Percentiles rank a stretch among this genome's conserved stretches.
phyloP scores from a whole-genome alignment of 2,888 invertebrate species.

The Watsonalla binaria region DNA sequence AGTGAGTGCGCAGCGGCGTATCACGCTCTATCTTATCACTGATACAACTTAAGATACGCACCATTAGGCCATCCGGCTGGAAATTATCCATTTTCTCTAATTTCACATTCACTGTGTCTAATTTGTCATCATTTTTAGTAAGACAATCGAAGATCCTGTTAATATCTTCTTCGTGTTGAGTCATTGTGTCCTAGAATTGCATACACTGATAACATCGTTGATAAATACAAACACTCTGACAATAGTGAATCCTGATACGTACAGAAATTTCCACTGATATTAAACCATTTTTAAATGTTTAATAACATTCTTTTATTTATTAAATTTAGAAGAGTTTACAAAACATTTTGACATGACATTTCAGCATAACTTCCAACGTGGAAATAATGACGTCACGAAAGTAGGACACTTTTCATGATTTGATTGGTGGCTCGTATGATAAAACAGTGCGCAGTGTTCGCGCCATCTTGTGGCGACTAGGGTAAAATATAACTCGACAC shows the following conservation, averaged over 20 bases:
- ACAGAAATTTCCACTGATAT: conserved; percentile 13
- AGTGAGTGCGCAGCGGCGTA: conserved; percentile 37
- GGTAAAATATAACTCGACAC: conserved; percentile 4
- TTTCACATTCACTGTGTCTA: conserved; percentile 39
- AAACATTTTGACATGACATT: conserved; percentile 64
- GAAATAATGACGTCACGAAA: conserved; percentile 81
- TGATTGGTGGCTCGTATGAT: conserved; percentile 57
- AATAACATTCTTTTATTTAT: conserved; percentile 20
- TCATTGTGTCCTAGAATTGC: conserved; percentile 46
- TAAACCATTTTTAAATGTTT: conserved; percentile 3
- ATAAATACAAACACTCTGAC: conserved; percentile 10
- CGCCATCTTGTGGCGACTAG: conserved; percentile 46
- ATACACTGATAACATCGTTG: conserved; percentile 17
- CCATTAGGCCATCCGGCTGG: conserved; percentile 57
- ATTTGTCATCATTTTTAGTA: conserved; percentile 54
- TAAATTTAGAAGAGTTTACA: conserved; percentile 43
- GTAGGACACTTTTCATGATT: conserved; percentile 59
- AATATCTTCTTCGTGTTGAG: conserved; percentile 59
- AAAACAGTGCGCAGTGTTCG: conserved; percentile 33
- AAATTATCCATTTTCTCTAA: conserved; percentile 59
- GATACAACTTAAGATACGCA: conserved; percentile 45
- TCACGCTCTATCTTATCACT: conserved; percentile 35
- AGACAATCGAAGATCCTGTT: conserved; percentile 65
- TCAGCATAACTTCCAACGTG: conserved; percentile 80
- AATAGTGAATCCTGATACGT: not conserved